These are phyloP conservation scores for Copsychus sechellarum DNA, from an alignment of 2,113 vertebrate species.

Conservation along the genomic window DNA sequence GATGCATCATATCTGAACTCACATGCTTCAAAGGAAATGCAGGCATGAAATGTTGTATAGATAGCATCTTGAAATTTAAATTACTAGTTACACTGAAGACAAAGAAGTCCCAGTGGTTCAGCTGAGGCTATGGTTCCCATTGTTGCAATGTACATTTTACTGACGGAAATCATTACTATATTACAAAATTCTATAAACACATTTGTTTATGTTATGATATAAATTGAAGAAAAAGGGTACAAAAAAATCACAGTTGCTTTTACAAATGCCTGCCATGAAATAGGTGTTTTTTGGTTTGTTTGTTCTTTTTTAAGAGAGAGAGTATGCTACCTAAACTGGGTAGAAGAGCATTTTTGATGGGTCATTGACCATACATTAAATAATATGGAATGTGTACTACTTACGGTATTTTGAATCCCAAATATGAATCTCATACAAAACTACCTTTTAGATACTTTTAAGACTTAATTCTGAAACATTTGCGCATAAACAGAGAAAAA, in stretches of 20 bases:
- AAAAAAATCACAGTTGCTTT: not conserved
- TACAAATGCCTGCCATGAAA: not conserved
- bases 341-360: not conserved
- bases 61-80: not conserved
- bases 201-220: not conserved
- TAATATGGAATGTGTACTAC: not conserved
- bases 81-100: not conserved
- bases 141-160: not conserved
- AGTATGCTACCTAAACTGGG: rapidly evolving
- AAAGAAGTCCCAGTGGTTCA: not conserved
- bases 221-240: not conserved
- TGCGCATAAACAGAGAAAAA: not conserved
- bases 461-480: not conserved
- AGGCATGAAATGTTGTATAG: not conserved
- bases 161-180: not conserved
- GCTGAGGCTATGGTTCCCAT: not conserved
- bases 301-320: not conserved
- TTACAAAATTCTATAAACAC: not conserved
- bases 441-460: not conserved
- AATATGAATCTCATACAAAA: not conserved
- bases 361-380: not conserved
- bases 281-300: not conserved
- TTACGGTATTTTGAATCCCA: not conserved
- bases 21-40: not conserved
- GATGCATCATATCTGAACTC: not conserved